Evolutionary conservation across 1,140 invertebrate genomes (phyloP).

Genomic region (Leptopilina clavipes): DNA sequence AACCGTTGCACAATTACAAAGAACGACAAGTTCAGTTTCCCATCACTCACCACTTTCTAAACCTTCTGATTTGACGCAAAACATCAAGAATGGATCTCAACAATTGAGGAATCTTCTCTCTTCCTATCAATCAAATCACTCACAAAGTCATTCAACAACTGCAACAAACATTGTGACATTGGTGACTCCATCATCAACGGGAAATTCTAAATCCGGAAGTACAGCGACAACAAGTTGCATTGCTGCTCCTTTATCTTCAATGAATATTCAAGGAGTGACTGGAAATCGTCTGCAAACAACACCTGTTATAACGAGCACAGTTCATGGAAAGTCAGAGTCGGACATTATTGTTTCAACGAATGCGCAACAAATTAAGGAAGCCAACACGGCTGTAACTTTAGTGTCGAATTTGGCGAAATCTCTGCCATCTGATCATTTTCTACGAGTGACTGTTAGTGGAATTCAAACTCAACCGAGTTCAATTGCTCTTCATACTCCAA

Average conservation of each 20-base stretch:
- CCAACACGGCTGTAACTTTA: constrained; percentile 56
- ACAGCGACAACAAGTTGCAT: constrained; percentile 45
- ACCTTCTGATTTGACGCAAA: constrained; percentile 81
- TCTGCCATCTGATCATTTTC: constrained; percentile 58
- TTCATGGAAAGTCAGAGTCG: constrained; percentile 63
- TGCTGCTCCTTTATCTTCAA: constrained; percentile 52
- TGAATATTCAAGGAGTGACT: constrained; percentile 50
- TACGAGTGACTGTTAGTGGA: constrained; percentile 57
- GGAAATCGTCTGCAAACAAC: constrained; percentile 56
- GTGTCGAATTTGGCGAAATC: constrained; percentile 59
- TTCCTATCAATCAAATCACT: constrained; percentile 67
- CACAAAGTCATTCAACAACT: constrained; percentile 61
- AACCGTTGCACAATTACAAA: constrained; percentile 65
- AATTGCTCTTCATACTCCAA: constrained; percentile 39
- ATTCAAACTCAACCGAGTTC: constrained; percentile 56
- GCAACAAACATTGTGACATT: constrained; percentile 67
- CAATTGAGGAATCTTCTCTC: constrained; percentile 76
- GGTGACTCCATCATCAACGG: constrained; percentile 74
- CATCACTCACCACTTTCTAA: constrained; percentile 82
- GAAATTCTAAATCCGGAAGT: neutral
- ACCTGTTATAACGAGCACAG: constrained; percentile 43
- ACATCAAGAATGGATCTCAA: constrained; percentile 82
- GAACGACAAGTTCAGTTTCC: constrained; percentile 75
- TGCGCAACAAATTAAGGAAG: constrained; percentile 67
- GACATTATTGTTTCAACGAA: constrained; percentile 66